Evolutionary conservation across 1,140 invertebrate species (phyloP).

Genomic region (Zeugodacus cucurbitae): DNA sequence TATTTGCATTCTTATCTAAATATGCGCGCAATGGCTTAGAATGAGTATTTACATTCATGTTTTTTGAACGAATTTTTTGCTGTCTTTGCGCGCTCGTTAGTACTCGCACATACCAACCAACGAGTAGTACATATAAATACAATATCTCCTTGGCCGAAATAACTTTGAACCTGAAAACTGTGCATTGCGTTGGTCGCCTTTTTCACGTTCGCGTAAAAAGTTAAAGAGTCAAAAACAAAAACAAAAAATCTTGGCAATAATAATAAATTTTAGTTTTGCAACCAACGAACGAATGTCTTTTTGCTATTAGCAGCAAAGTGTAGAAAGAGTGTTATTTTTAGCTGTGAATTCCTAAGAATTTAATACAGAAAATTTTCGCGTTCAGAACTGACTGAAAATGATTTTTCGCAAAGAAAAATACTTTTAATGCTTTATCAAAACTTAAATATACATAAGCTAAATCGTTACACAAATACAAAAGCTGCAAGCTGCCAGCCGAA

Average conservation of each 20-base stretch:
- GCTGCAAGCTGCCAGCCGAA: background rate
- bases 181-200: background rate
- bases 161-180: constrained; percentile 49
- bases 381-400: background rate
- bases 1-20: background rate
- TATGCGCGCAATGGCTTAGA: background rate
- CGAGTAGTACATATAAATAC: background rate
- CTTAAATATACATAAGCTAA: background rate
- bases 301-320: constrained; percentile 22
- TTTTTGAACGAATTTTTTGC: background rate
- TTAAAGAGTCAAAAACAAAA: background rate
- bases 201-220: background rate
- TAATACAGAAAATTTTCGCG: background rate
- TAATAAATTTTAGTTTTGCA: constrained; percentile 29
- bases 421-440: constrained; percentile 5
- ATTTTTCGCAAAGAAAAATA: background rate
- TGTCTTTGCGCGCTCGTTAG: background rate
- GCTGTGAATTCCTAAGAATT: constrained; percentile 34
- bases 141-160: constrained; percentile 50
- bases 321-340: constrained; percentile 7
- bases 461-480: background rate
- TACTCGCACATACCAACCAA: background rate
- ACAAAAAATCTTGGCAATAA: constrained; percentile 33
- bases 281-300: background rate
- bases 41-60: background rate